Base-by-base conservation (phyloP, 1,140 invertebrate species). In the Cardiocondyla obscurior region DNA sequence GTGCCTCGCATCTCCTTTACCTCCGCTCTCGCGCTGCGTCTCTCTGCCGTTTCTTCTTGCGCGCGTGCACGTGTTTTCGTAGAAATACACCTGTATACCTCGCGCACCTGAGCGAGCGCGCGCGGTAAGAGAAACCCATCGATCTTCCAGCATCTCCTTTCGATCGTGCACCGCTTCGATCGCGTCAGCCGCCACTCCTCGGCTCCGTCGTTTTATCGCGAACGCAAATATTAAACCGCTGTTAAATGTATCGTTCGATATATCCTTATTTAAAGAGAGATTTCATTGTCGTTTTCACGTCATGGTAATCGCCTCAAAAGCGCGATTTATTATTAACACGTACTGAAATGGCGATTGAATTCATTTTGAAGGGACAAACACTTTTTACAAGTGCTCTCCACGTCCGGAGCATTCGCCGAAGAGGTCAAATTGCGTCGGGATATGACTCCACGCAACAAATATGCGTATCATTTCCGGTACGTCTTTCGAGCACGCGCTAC, bases 111-210 rank as follows among this genome's bases (percentile, higher is more conserved):
- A 53, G 83, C n/a, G 69, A 53, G 83, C n/a, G 44, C 25, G 10
- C 14, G 62, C 28, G 22, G 4, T 16, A 10, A 28, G 51, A 39
- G 22, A 82, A 42, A 19, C 84, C 82, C 67, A 82, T 85, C 76
- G 77, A 86, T 86, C 84, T 74, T 85, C 10, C 16, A 39, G 67
- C 62, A 60, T 84, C 62, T 72, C n/a, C n/a, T 76, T 62, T 62
- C 30, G 58, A 36, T 36, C n/a, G n/a, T n/a, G 58, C 25, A 30
- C 22, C n/a, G n/a, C n/a, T 53, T 30, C 46, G 28, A 22, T 53
- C 28, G 46, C 46, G 10, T 69, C n/a, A 8, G 3, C 3, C n/a
- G 39, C 28, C 33, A 33, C n/a, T 33, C 10, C 30, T 69, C 51
- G 28, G n/a, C 12, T 51, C n/a, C 44, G 16, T 49, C 44, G 16